Base-by-base conservation (phyloP, 1,140 invertebrate species). In the Matsumurasca onukii region DNA sequence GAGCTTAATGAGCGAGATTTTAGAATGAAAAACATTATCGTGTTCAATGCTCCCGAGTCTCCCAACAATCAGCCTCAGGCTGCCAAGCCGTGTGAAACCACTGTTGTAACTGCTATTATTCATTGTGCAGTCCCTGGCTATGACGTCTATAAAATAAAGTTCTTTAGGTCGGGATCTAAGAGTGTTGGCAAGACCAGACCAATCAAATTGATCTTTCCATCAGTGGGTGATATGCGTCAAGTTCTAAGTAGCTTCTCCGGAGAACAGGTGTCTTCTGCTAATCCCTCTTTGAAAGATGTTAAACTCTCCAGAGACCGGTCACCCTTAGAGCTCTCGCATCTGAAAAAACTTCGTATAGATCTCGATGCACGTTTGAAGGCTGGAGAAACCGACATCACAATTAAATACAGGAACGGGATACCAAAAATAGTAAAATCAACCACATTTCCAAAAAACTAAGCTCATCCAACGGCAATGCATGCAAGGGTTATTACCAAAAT, bases 381-480 rank as follows among this genome's bases (percentile, higher is more conserved):
- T 25, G 57, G 57, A 29, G 57, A 34, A 63, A 63, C 31, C 2
- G 9, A 63, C 20, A 13, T 63, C 3, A 63, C 61, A 5, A 63
- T 63, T 45, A 63, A 63, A 34, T 63, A 63, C 31, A 63, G 61
- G 61, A 63, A 45, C 39, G 31, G 61, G 39, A 3, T 63, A 2
- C 61, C 61, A 12, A 34, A 15, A 24, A 63, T 31, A 24, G 29
- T 63, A 17, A 63, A 63, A 24, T 5, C 31, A 15, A 45, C 17
- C 2, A 27, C 2, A 45, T 61, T 22, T 55, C 3, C 25, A 63
- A 63, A 63, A 63, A 63, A 63, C 61, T 63, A 63, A 34, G 3
- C 20, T 15, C 5, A 3, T 15, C 22, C 61, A 63, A 63, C 61
- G 61, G 61, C 61, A 63, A 63, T 63, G 31, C 61, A 22, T 9